A percentile compares a stretch with the other conserved stretches of the same genome.
phyloP scores from a whole-genome alignment of 2,888 invertebrate species.

The Meiosimyza platycephala region DNA sequence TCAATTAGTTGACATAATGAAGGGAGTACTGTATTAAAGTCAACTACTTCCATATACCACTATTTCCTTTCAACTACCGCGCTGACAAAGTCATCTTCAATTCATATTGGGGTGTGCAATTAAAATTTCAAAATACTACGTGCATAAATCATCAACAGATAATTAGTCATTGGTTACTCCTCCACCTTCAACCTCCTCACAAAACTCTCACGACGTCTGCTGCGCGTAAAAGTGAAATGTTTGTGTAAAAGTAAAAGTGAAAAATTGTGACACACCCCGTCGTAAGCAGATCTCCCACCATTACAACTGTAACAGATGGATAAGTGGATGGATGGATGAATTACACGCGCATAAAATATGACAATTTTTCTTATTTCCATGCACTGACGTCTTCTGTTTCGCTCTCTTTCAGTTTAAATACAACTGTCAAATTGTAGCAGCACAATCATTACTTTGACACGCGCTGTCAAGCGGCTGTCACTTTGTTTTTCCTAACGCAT shows the following conservation, averaged over 20 bases:
- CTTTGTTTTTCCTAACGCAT: slow-evolving; percentile 56
- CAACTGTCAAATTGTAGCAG: slow-evolving; percentile 62
- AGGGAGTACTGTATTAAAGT: too few species aligned
- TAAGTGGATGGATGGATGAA: not conserved
- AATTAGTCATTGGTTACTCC: slow-evolving; percentile 17
- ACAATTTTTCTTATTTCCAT: slow-evolving; percentile 18
- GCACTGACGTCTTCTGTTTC: too few species aligned
- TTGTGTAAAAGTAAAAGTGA: not conserved
- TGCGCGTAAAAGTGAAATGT: not conserved
- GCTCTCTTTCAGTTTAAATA: slow-evolving; percentile 8
- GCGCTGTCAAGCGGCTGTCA: slow-evolving; percentile 64
- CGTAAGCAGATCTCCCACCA: not conserved
- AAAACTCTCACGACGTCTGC: too few species aligned
- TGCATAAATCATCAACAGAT: slow-evolving; percentile 25
- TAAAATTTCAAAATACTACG: too few species aligned
- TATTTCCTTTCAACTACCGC: too few species aligned
- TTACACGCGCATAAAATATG: slow-evolving; percentile 25
- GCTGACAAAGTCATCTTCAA: too few species aligned
- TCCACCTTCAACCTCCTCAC: not conserved
- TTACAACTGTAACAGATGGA: slow-evolving; percentile 9
- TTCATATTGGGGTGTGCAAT: too few species aligned
- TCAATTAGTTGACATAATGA: too few species aligned
- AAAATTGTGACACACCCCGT: not conserved
- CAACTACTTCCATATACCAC: too few species aligned
- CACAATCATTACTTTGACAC: slow-evolving; percentile 66